Evolutionary conservation across 2,888 invertebrate genomes (phyloP).

Genomic region (Vesta saturnalis): DNA sequence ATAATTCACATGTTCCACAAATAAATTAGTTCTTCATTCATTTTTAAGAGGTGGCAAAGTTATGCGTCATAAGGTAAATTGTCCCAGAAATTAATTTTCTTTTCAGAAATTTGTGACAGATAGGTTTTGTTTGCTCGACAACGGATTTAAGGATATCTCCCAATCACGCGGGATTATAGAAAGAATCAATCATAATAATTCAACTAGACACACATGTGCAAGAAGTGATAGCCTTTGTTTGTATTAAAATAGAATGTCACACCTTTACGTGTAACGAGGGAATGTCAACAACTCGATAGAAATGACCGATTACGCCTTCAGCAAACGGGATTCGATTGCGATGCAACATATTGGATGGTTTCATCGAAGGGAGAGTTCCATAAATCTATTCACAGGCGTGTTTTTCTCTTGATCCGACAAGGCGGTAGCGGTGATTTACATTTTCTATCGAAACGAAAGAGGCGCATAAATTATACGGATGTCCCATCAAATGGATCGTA

Average conservation of each 20-base stretch:
- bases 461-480: slow-evolving; percentile 60
- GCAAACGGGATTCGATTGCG: slow-evolving; percentile 38
- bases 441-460: slow-evolving; percentile 59
- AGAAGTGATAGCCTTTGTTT: slow-evolving; percentile 39
- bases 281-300: slow-evolving; percentile 40
- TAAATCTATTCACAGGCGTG: slow-evolving; percentile 48
- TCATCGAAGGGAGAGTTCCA: slow-evolving; percentile 51
- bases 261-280: slow-evolving; percentile 41
- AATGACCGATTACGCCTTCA: slow-evolving; percentile 41
- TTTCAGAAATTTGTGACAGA: slow-evolving; percentile 30
- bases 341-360: slow-evolving; percentile 52
- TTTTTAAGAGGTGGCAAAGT: too few species aligned
- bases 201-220: slow-evolving; percentile 41
- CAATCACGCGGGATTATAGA: slow-evolving; percentile 41
- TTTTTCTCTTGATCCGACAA: slow-evolving; percentile 40
- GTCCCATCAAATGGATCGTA: slow-evolving; percentile 59
- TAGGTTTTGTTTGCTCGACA: slow-evolving; percentile 39
- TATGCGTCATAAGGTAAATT: too few species aligned
- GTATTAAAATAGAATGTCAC: slow-evolving; percentile 32
- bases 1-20: too few species aligned
- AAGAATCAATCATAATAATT: slow-evolving; percentile 47
- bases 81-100: too few species aligned
- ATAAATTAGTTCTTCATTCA: too few species aligned
- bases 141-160: slow-evolving; percentile 37
- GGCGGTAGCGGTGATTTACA: slow-evolving; percentile 57